Conservation (phyloP, 1,140 invertebrate species). For the Drosophila littoralis region DNA sequence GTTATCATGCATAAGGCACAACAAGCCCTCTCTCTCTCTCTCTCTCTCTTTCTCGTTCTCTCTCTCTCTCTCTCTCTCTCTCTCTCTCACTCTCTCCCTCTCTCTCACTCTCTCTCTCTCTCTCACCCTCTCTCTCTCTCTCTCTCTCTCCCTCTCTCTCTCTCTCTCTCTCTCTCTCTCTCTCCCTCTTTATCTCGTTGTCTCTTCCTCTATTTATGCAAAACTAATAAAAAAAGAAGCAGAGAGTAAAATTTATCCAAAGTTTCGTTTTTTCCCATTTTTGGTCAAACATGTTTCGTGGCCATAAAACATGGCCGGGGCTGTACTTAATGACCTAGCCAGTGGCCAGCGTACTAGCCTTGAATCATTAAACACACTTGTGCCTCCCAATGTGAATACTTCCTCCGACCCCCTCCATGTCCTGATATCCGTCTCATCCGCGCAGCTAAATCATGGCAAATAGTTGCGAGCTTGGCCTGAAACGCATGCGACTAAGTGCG, state of each 20-base stretch:
- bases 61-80: too few species aligned
- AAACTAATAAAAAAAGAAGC: conserved; percentile 55
- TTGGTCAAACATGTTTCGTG: conserved; percentile 59
- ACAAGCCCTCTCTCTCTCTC: conserved; percentile 22
- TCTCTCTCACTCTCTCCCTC: neutral
- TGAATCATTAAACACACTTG: conserved; percentile 76
- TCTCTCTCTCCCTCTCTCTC: too few species aligned
- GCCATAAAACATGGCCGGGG: conserved; percentile 72
- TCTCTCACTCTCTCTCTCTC: conserved; percentile 10
- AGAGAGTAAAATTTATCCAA: conserved; percentile 19
- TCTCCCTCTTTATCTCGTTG: neutral
- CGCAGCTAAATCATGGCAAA: conserved; percentile 16
- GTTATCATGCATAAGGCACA: conserved; percentile 41
- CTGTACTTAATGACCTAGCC: conserved; percentile 75
- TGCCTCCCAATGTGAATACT: conserved; percentile 32
- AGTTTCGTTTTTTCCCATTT: conserved; percentile 43
- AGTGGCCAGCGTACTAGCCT: conserved; percentile 58
- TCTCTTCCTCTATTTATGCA: conserved; percentile 14
- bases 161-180: conserved; percentile 7
- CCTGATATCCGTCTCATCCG: neutral
- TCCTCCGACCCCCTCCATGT: neutral
- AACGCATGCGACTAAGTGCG: conserved; percentile 2
- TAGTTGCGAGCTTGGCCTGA: conserved; percentile 7
- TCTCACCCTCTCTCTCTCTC: neutral
- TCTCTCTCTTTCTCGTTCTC: neutral